Evolutionary conservation across 2,888 invertebrate genomes (phyloP), one percentile per base, ranked within the genome.

Genomic region (Amphiduros pacificus): DNA sequence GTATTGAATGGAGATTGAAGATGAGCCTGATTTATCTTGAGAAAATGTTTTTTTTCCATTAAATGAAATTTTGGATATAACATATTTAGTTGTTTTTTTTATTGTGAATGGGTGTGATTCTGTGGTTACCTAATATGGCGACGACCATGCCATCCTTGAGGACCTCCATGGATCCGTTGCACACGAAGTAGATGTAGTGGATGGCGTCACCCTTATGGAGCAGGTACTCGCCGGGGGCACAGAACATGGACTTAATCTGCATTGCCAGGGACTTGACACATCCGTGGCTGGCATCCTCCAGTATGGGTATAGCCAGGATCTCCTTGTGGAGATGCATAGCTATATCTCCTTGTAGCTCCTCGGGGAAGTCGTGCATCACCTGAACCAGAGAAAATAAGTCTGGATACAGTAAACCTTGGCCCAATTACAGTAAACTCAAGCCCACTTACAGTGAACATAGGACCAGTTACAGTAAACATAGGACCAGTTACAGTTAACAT

Each of bases 101-200:
- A n/a, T n/a, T n/a, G n/a, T n/a, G n/a, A n/a, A n/a, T n/a, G n/a
- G n/a, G n/a, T n/a, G n/a, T n/a, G n/a, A n/a, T n/a, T n/a, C n/a
- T n/a, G n/a, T 36, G 14, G 88, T 87, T 84, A 95, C 96, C 96
- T 71, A 96, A 86, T 75, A 97, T 96, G 62, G 96, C 96, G 24
- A 96, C 95, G 57, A 96, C 96, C 93, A 95, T 95, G 68, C 91
- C 91, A 76, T 94, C 91, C 82, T 95, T 94, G 76, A 96, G 91
- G 50, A 96, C 94, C 84, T 96, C 96, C 94, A 96, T 94, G 29
- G 94, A 94, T 5, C 96, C 96, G 79, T 95, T 95, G 85, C 94
- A 95, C 70, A 96, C 89, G 83, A 95, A 94, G 84, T 94, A 95
- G 75, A 96, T 92, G 80, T 93, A 93, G 65, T 91, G 91, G 29